These are phyloP conservation scores for Falcunculus frontatus DNA, from an alignment of 2,113 vertebrate genomes.

Conservation along the genomic window DNA sequence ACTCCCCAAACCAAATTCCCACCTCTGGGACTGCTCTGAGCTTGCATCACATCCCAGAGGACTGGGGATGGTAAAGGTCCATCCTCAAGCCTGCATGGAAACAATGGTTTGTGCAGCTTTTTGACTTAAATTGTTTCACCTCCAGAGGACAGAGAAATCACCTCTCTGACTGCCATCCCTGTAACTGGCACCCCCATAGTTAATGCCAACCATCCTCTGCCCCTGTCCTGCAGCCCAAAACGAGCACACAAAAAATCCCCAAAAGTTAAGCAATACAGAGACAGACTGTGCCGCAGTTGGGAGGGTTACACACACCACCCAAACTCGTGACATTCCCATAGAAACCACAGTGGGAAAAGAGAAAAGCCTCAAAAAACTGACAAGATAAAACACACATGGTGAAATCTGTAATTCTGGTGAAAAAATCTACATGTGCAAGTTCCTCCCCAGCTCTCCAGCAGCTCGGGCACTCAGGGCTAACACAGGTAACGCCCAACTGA, in stretches of 20 bases:
- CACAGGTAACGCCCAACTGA: neutral
- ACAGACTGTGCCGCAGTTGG: neutral
- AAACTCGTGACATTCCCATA: slow-evolving; percentile 48
- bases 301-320: slow-evolving; percentile 35
- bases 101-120: neutral
- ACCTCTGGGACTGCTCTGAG: accelerated
- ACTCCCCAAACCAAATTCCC: neutral
- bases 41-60: accelerated
- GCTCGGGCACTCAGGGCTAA: neutral
- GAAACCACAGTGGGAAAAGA: slow-evolving; percentile 39
- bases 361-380: slow-evolving; percentile 28
- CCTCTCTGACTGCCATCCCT: neutral
- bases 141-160: neutral
- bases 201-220: neutral
- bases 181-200: neutral
- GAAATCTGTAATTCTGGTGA: neutral
- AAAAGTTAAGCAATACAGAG: neutral
- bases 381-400: neutral
- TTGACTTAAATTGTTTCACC: neutral
- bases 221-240: neutral
- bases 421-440: neutral
- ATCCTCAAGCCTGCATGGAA: neutral
- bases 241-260: neutral
- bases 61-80: neutral
- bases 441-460: neutral